Evolutionary conservation across 2,113 vertebrate species (phyloP).

Genomic region (Maccullochella peelii): DNA sequence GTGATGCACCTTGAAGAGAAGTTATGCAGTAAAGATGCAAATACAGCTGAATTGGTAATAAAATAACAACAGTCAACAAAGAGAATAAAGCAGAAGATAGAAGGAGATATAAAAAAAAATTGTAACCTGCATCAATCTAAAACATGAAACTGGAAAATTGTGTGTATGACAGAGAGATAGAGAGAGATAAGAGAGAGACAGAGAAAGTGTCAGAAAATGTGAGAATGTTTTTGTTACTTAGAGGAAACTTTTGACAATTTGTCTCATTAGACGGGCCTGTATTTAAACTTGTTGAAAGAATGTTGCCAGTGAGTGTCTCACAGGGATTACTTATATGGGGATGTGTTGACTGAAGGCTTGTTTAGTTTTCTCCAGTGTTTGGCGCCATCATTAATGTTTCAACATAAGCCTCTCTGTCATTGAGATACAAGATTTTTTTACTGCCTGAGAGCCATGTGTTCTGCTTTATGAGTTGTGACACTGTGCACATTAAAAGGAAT

Average conservation of each 20-base stretch:
- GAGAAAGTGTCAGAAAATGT: constrained; percentile 18
- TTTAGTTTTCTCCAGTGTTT: constrained; percentile 47
- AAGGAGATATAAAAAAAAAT: not conserved
- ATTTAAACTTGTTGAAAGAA: constrained; percentile 53
- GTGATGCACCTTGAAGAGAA: not conserved
- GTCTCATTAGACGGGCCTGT: constrained; percentile 59
- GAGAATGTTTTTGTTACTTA: constrained; percentile 31
- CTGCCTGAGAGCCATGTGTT: constrained; percentile 23
- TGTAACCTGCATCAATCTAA: constrained; percentile 14
- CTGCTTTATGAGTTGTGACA: constrained; percentile 32
- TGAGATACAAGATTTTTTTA: constrained; percentile 20
- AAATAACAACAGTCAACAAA: constrained; percentile 11
- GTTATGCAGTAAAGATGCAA: constrained; percentile 15
- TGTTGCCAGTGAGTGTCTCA: constrained; percentile 44
- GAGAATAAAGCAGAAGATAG: not conserved
- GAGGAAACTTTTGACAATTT: constrained; percentile 41
- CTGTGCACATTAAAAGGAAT: constrained; percentile 25
- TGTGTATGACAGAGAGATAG: not conserved
- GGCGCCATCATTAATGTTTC: constrained; percentile 44
- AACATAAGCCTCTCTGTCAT: constrained; percentile 43
- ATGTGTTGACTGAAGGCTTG: constrained; percentile 51
- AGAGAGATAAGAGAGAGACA: not conserved
- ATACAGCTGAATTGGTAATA: not conserved
- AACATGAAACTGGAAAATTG: constrained; percentile 5
- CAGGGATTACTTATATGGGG: constrained; percentile 51